Evolutionary conservation across 2,888 invertebrate species (phyloP).

Genomic region (Timema podura): DNA sequence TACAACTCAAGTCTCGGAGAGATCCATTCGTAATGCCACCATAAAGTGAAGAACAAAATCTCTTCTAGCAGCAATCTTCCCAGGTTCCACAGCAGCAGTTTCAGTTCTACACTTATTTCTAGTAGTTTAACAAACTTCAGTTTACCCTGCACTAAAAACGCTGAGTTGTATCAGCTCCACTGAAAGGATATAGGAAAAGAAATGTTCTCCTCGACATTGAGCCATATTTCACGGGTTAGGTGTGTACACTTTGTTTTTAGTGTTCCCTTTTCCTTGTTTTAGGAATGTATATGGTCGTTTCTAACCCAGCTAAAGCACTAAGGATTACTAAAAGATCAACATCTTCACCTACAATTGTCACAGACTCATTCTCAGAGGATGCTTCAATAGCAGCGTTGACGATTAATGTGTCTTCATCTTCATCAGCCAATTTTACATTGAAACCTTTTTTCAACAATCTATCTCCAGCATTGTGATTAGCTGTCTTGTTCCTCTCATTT

Average conservation of each 20-base stretch:
- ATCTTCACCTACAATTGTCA: constrained; percentile 7
- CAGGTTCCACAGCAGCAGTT: background rate
- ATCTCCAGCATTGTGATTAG: background rate
- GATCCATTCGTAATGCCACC: background rate
- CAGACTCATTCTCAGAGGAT: background rate
- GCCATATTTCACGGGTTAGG: background rate
- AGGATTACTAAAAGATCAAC: background rate
- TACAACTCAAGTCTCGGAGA: background rate
- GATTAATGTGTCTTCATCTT: background rate
- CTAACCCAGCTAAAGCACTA: background rate
- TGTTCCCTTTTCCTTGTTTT: background rate
- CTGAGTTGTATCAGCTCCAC: constrained; percentile 6
- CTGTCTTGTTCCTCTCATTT: background rate
- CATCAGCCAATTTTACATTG: background rate
- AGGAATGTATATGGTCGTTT: background rate
- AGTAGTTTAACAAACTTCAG: background rate
- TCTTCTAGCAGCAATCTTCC: background rate
- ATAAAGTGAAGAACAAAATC: background rate
- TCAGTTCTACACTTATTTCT: background rate
- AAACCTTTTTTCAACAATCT: background rate
- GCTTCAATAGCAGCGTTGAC: background rate
- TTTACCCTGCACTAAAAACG: background rate
- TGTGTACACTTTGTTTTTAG: background rate
- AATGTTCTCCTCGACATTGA: background rate
- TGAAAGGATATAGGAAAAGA: background rate